Percentiles rank a stretch among this genome's conserved stretches.
Conservation (phyloP, 1,140 invertebrate genomes). For the Drosophila baimaii region DNA sequence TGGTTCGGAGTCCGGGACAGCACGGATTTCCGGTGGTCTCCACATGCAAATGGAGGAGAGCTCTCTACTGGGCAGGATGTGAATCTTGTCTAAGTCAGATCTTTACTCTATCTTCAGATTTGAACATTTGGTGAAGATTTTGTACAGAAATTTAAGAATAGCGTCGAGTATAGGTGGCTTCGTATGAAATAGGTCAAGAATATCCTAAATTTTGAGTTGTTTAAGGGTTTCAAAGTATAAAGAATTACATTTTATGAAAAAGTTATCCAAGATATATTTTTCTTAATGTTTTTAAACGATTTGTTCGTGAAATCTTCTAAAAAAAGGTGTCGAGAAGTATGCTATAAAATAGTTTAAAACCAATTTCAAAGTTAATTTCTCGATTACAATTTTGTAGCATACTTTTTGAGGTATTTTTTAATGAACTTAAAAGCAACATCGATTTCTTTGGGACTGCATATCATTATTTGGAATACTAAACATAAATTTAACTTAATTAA, state of each 20-base stretch:
- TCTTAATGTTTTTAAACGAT: no score
- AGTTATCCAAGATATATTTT: no score
- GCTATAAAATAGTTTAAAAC: no score
- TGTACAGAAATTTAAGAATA: background rate
- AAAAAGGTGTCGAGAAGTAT: no score
- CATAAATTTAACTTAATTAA: no score
- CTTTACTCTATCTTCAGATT: background rate
- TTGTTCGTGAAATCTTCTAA: no score
- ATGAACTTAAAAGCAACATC: background rate
- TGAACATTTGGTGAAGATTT: background rate
- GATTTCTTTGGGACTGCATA: no score
- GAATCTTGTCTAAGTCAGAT: slow-evolving; percentile 3
- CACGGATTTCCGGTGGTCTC: slow-evolving; percentile 17
- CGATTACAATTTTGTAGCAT: no score
- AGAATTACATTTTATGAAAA: no score
- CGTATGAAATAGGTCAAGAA: background rate
- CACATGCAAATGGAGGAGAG: slow-evolving; percentile 22
- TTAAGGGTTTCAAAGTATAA: background rate
- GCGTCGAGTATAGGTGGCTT: background rate
- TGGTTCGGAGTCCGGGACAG: slow-evolving; percentile 2
- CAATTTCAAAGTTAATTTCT: no score
- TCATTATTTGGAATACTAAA: no score
- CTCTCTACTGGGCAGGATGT: background rate
- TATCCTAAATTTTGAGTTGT: background rate
- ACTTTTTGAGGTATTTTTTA: background rate